These are phyloP conservation scores for Podotricha telesiphe DNA, from an alignment of 2,888 invertebrate genomes.

Conservation along the genomic window DNA sequence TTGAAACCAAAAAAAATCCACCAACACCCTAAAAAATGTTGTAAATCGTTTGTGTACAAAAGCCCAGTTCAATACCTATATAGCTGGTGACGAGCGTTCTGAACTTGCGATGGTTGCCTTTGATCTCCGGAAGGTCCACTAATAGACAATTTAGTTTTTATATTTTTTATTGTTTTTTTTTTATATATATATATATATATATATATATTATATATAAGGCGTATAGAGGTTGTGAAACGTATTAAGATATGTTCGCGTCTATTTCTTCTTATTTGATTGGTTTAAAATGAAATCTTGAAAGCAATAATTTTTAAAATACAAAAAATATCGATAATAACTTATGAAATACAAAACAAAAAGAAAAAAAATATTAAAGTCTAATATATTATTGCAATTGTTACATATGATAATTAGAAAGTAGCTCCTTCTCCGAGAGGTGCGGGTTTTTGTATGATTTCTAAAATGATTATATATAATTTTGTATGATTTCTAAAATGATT, in stretches of 20 bases:
- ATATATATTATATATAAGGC: neutral
- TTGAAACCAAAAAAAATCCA: constrained; percentile 35
- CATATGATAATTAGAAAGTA: no score
- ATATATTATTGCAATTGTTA: no score
- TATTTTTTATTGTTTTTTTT: neutral
- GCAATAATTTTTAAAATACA: no score
- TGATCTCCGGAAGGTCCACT: constrained; percentile 99
- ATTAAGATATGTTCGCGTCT: constrained; percentile 1
- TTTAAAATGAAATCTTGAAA: no score
- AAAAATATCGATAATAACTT: no score
- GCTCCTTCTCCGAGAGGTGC: no score
- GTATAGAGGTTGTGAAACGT: constrained; percentile 5
- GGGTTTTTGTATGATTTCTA: no score
- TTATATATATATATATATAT: neutral
- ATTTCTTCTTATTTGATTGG: neutral
- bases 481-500: no score
- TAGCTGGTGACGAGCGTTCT: constrained; percentile 99
- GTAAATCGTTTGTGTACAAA: constrained; percentile 12
- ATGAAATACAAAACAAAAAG: no score
- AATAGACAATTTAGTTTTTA: constrained; percentile 51
- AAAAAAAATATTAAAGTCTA: no score
- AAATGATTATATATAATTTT: no score
- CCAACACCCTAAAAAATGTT: constrained; percentile 47
- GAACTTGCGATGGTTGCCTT: constrained; percentile 99
- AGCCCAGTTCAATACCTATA: constrained; percentile 91